These are phyloP conservation scores for Halocaridina rubra DNA, from an alignment of 2,888 invertebrate species.

Conservation along the genomic window DNA sequence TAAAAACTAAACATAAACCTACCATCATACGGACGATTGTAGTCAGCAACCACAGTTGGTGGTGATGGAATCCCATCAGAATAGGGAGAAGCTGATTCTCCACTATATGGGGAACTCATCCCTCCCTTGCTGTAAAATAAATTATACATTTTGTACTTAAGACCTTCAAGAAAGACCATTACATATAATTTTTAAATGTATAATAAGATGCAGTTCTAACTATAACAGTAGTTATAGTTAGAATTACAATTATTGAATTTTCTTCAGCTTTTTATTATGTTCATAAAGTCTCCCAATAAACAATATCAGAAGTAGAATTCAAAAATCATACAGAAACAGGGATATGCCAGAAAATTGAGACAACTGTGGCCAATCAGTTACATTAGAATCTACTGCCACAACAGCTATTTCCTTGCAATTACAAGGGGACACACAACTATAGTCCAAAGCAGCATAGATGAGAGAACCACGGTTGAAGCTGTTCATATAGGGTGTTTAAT, in stretches of 20 bases:
- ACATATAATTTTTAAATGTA: not conserved
- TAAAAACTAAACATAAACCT: no score
- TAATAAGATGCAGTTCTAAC: not conserved
- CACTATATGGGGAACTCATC: conserved; percentile 62
- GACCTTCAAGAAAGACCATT: not conserved
- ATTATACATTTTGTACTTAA: not conserved
- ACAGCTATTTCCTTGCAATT: no score
- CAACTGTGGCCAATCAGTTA: no score
- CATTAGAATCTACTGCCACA: no score
- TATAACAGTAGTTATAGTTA: not conserved
- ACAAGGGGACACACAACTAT: no score
- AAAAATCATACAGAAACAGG: no score
- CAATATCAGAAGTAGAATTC: no score
- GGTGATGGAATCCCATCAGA: conserved; percentile 56
- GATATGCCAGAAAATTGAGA: no score
- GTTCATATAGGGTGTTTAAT: no score
- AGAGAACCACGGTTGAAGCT: no score
- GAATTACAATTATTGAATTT: not conserved
- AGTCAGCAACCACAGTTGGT: conserved; percentile 55
- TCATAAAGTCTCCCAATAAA: no score
- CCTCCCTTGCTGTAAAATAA: conserved; percentile 19
- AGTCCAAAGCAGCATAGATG: no score
- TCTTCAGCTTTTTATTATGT: not conserved
- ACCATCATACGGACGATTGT: conserved; percentile 58
- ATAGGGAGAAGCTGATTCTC: conserved; percentile 58